phyloP scores from a whole-genome alignment of 64 coral and sea anemone genomes.

The Exaiptasia diaphana region DNA sequence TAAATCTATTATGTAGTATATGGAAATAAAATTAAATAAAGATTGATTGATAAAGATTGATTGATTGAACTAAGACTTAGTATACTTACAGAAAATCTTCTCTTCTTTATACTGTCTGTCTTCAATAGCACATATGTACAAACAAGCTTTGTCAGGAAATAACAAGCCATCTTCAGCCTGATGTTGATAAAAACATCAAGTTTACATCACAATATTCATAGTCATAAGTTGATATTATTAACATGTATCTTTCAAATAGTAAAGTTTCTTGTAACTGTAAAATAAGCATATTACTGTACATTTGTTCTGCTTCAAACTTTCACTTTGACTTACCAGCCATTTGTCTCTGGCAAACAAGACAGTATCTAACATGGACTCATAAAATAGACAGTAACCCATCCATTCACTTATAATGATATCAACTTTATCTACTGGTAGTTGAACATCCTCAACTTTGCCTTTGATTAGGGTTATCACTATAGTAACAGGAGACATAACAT shows the following conservation, averaged over 20 bases:
- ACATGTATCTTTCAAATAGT: neutral
- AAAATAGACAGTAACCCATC: slow-evolving; percentile 98
- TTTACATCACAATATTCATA: neutral
- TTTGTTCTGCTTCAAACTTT: too few species aligned
- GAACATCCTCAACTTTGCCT: slow-evolving; percentile 90
- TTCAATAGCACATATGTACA: slow-evolving; percentile 97
- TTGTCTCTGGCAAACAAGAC: slow-evolving; percentile 99
- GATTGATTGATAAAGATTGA: too few species aligned
- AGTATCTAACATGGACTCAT: slow-evolving; percentile 95
- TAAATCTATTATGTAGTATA: too few species aligned
- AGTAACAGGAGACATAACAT: too few species aligned
- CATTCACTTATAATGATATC: slow-evolving; percentile 99
- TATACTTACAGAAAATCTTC: slow-evolving; percentile 97
- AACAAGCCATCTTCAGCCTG: slow-evolving; percentile 79
- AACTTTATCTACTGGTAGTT: slow-evolving; percentile 87
- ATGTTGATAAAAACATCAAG: too few species aligned
- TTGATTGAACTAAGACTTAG: too few species aligned
- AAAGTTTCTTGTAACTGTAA: neutral
- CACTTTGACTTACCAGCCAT: slow-evolving; percentile 98
- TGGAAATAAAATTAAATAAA: too few species aligned
- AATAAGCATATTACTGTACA: neutral
- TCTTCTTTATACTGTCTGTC: slow-evolving; percentile 99
- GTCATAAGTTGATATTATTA: neutral
- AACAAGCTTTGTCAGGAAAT: slow-evolving; percentile 92
- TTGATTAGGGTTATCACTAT: slow-evolving; percentile 93